Conservation (phyloP, 1,140 invertebrate species). For the Cotesia typhae region DNA sequence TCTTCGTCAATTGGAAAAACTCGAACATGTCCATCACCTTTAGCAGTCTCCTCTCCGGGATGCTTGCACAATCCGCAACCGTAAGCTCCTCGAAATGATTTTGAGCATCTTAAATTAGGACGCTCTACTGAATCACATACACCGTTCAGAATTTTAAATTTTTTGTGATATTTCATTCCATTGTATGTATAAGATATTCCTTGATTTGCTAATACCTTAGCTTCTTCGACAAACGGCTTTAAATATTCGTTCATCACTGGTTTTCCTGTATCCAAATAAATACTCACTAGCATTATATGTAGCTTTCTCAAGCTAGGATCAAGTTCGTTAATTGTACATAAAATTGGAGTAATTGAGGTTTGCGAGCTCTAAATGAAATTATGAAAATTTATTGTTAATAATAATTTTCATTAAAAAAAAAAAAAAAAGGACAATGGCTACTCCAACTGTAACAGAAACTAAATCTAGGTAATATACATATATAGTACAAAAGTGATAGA, state of each 20-base stretch:
- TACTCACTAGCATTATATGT: conserved; percentile 35
- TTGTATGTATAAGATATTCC: conserved; percentile 40
- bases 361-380: conserved; percentile 10
- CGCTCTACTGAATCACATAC: conserved; percentile 45
- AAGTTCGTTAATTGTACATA: conserved; percentile 39
- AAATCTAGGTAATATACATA: too few species aligned
- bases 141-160: conserved; percentile 36
- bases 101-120: conserved; percentile 37
- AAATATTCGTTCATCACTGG: conserved; percentile 42
- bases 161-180: conserved; percentile 32
- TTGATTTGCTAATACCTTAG: background rate
- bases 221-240: conserved; percentile 42
- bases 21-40: conserved; percentile 35
- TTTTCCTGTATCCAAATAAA: conserved; percentile 43
- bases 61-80: conserved; percentile 48
- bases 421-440: too few species aligned
- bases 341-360: conserved; percentile 35
- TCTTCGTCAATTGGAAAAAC: conserved; percentile 40
- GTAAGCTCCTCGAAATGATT: conserved; percentile 46
- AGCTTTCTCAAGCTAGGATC: background rate
- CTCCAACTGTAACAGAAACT: too few species aligned
- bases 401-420: too few species aligned
- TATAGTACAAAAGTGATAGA: too few species aligned
- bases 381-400: too few species aligned
- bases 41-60: conserved; percentile 40